Conservation (phyloP, 2,888 invertebrate genomes). For the Molanna angustata region DNA sequence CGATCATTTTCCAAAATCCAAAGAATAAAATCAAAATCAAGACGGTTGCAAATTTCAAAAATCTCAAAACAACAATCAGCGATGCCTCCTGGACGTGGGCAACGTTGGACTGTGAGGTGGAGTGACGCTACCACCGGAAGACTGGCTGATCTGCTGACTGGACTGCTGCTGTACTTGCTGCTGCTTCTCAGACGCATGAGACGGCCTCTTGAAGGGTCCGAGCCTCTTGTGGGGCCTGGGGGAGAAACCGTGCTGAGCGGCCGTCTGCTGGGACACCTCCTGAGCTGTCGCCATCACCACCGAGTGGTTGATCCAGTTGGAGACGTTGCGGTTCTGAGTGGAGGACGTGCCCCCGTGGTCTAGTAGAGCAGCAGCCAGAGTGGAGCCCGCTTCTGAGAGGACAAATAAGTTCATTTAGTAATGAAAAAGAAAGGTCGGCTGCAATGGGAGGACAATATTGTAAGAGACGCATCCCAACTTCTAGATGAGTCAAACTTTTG, state of each 20-base stretch:
- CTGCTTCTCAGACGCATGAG: slow-evolving; percentile 37
- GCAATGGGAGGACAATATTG: too few relatives aligned
- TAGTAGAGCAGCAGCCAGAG: slow-evolving; percentile 58
- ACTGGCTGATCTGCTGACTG: slow-evolving; percentile 11
- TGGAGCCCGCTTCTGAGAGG: slow-evolving; percentile 45
- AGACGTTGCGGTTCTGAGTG: slow-evolving; percentile 11
- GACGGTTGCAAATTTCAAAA: slow-evolving; percentile 1
- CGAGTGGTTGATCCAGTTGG: slow-evolving; percentile 38
- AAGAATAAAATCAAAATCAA: too few relatives aligned
- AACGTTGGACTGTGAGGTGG: slow-evolving; percentile 32
- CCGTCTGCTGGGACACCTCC: slow-evolving; percentile 30
- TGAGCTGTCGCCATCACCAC: slow-evolving; percentile 36
- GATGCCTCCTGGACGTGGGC: slow-evolving; percentile 24
- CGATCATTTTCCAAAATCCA: too few relatives aligned
- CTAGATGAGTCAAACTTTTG: too few relatives aligned
- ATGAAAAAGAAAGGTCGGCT: too few relatives aligned
- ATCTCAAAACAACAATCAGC: slow-evolving; percentile 16
- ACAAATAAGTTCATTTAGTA: slow-evolving; percentile 2
- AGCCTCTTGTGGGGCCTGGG: slow-evolving; percentile 70
- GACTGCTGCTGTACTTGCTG: slow-evolving; percentile 30
- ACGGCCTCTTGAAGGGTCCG: slow-evolving; percentile 60
- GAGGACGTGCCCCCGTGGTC: slow-evolving; percentile 48
- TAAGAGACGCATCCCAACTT: too few relatives aligned
- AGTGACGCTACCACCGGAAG: slow-evolving; percentile 13
- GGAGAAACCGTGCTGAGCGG: slow-evolving; percentile 54